Evolutionary conservation across 2,888 invertebrate genomes (phyloP).

Genomic region (Platycheirus rosarum): DNA sequence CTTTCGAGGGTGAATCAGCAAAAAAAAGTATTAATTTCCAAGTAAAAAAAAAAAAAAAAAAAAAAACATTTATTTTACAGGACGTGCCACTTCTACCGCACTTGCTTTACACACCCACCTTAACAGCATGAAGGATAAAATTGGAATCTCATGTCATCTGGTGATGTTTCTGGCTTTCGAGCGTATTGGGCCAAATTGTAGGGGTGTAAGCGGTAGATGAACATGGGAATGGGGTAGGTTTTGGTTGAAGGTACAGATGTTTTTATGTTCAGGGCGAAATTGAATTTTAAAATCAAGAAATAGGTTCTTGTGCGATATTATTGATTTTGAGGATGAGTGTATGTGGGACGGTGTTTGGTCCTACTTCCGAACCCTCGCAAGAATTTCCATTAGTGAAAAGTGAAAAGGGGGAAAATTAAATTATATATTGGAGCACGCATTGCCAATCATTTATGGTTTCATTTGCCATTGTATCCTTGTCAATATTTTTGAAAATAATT

Average conservation of each 20-base stretch:
- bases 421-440: not conserved
- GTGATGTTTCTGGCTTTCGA: constrained; percentile 27
- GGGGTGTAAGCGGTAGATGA: not conserved
- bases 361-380: not conserved
- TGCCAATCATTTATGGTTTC: not conserved
- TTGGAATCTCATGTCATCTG: constrained; percentile 62
- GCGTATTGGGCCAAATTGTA: not conserved
- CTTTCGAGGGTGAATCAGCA: not conserved
- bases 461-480: not conserved
- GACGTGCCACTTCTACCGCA: constrained; percentile 12
- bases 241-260: constrained; percentile 54
- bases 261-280: constrained; percentile 60
- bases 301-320: constrained; percentile 48
- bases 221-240: constrained; percentile 31
- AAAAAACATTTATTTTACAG: constrained; percentile 27
- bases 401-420: not conserved
- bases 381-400: not conserved
- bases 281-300: constrained; percentile 65
- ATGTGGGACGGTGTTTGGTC: too few species aligned
- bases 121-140: constrained; percentile 50
- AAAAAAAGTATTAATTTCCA: constrained; percentile 35
- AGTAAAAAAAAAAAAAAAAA: constrained; percentile 16
- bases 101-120: constrained; percentile 21
- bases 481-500: not conserved
- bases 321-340: constrained; percentile 31